These are phyloP conservation scores for Thunnus albacares DNA, from an alignment of 2,797 vertebrate species.

Conservation along the genomic window DNA sequence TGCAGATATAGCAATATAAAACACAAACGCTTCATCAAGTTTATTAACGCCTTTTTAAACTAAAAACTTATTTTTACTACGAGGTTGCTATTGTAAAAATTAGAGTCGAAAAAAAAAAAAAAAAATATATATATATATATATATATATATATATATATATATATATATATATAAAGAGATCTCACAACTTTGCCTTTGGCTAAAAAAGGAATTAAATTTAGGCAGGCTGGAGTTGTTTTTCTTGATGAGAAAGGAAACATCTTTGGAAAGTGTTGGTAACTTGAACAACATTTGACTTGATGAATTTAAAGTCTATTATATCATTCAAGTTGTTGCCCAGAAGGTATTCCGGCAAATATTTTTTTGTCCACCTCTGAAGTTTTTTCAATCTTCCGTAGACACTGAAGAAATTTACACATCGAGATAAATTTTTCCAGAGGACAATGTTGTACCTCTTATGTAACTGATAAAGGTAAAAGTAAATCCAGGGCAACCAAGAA, in stretches of 20 bases:
- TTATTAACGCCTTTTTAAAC: slow-evolving; percentile 20
- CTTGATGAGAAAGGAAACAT: slow-evolving; percentile 37
- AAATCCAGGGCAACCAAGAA: background rate
- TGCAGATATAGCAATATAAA: slow-evolving; percentile 14
- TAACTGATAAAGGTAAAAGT: background rate
- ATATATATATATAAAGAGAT: slow-evolving; percentile 1
- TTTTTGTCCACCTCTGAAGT: background rate
- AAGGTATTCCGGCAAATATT: slow-evolving; percentile 4
- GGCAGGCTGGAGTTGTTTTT: slow-evolving; percentile 11
- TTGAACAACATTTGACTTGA: slow-evolving; percentile 32
- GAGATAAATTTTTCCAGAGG: background rate
- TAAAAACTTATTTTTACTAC: background rate
- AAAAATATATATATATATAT: no score
- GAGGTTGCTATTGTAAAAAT: slow-evolving; percentile 5
- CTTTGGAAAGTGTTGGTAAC: slow-evolving; percentile 7
- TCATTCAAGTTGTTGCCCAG: slow-evolving; percentile 3
- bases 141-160: no score
- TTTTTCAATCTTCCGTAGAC: slow-evolving; percentile 5
- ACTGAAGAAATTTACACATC: background rate
- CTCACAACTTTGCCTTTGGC: slow-evolving; percentile 16
- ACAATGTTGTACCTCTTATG: background rate
- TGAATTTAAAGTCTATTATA: slow-evolving; percentile 17
- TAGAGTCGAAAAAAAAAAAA: background rate
- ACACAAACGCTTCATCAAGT: slow-evolving; percentile 21
- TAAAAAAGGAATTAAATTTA: slow-evolving; percentile 14